Percentiles rank a stretch among this genome's conserved stretches.
phyloP scores from a whole-genome alignment of 1,140 invertebrate species.

The Drosophila mayri region DNA sequence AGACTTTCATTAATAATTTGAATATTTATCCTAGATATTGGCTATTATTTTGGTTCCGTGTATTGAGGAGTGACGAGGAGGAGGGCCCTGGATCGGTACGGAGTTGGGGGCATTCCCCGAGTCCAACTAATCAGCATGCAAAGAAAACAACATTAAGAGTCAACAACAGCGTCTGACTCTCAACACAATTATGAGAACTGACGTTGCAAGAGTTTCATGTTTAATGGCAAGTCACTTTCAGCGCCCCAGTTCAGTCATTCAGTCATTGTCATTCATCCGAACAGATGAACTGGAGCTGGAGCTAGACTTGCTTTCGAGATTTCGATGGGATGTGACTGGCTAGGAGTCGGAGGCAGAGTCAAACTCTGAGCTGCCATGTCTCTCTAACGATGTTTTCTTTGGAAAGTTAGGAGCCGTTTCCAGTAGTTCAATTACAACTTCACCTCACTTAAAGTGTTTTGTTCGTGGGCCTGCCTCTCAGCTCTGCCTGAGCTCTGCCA shows the following conservation, averaged over 20 bases:
- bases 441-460: conserved; percentile 73
- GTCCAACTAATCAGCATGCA: conserved; percentile 82
- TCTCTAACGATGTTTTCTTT: conserved; percentile 76
- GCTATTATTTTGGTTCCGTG: not conserved
- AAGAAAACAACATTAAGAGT: conserved; percentile 84
- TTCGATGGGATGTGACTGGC: conserved; percentile 9
- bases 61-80: conserved; percentile 5
- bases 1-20: not conserved
- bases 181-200: conserved; percentile 83
- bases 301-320: conserved; percentile 5
- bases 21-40: not conserved
- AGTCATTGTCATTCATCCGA: conserved; percentile 68
- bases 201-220: conserved; percentile 82
- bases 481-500: not conserved
- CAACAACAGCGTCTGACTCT: conserved; percentile 80
- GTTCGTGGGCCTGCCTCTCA: conserved; percentile 23
- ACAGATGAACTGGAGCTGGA: conserved; percentile 32
- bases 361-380: conserved; percentile 5
- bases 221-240: conserved; percentile 83
- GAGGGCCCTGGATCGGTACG: conserved; percentile 23
- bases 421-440: conserved; percentile 82
- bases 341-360: not conserved
- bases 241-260: conserved; percentile 79
- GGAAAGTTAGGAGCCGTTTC: conserved; percentile 79
- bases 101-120: conserved; percentile 66